Conservation (phyloP, 2,888 invertebrate genomes). For the Ichneumoninae sp. region DNA sequence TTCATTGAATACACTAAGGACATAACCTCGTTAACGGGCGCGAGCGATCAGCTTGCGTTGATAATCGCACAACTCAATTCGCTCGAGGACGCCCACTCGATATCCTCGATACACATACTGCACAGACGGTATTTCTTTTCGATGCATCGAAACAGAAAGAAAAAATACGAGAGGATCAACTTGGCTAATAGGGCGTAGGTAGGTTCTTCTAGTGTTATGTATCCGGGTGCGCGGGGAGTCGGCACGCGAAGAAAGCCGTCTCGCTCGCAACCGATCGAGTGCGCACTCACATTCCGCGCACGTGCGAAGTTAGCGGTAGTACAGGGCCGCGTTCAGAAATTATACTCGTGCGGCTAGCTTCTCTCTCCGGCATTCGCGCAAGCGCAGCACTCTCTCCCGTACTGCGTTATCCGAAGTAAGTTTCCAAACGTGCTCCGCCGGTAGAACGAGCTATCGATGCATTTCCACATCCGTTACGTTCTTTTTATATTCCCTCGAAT, state of each 20-base stretch:
- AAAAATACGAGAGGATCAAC: background rate
- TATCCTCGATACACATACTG: background rate
- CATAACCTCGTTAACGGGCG: conserved; percentile 19
- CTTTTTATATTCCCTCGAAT: background rate
- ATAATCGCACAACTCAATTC: conserved; percentile 19
- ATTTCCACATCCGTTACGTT: conserved; percentile 8
- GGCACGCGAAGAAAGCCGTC: conserved; percentile 63
- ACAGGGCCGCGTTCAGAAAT: conserved; percentile 6
- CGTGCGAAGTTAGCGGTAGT: conserved; percentile 53
- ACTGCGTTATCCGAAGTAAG: too few species aligned
- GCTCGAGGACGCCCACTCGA: conserved; percentile 5
- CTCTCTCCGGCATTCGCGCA: background rate
- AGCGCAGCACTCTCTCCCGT: background rate
- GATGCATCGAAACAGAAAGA: background rate
- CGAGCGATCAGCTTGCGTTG: background rate
- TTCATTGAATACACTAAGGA: conserved; percentile 4
- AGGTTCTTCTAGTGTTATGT: conserved; percentile 40
- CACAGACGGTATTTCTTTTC: background rate
- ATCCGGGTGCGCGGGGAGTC: conserved; percentile 35
- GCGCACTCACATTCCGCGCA: conserved; percentile 60
- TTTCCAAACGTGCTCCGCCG: too few species aligned
- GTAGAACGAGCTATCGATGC: background rate
- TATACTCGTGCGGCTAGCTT: background rate
- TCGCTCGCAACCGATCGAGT: conserved; percentile 54
- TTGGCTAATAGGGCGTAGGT: conserved; percentile 7